Conservation (phyloP, 2,113 vertebrate genomes). For the Reinhardtius hippoglossoides region DNA sequence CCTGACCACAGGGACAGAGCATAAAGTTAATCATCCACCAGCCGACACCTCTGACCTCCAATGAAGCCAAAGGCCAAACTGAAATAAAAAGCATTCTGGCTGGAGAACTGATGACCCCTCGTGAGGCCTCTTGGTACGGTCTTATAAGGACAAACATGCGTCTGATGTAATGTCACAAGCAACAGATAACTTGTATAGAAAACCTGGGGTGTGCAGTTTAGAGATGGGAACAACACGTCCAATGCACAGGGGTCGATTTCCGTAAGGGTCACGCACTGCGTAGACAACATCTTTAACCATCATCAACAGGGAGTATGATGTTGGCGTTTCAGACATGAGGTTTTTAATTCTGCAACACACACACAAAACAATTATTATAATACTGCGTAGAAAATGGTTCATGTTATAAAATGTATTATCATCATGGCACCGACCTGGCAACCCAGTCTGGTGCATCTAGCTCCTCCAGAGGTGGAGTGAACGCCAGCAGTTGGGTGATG, state of each 20-base stretch:
- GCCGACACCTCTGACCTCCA: constrained; percentile 22
- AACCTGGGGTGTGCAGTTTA: constrained; percentile 85
- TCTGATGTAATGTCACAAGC: background rate
- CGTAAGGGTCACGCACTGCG: constrained; percentile 95
- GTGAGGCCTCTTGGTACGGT: background rate
- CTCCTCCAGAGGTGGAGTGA: constrained; percentile 94
- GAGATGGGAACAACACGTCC: constrained; percentile 92
- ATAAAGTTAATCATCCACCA: constrained; percentile 27
- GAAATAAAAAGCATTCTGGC: background rate
- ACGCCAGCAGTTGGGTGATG: constrained; percentile 95
- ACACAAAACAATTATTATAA: background rate
- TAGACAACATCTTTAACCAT: constrained; percentile 97
- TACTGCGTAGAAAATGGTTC: background rate
- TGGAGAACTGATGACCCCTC: background rate
- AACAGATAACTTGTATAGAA: background rate
- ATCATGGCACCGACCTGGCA: constrained; percentile 86
- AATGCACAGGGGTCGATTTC: constrained; percentile 94
- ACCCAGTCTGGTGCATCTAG: constrained; percentile 94
- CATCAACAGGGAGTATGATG: constrained; percentile 93
- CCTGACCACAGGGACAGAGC: constrained; percentile 51
- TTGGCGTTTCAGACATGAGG: constrained; percentile 94
- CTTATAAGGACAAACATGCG: constrained; percentile 2
- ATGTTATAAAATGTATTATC: background rate
- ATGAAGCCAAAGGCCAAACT: background rate
- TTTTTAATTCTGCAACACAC: constrained; percentile 91